These are phyloP conservation scores for Cryptocephalus primarius DNA, from an alignment of 2,888 invertebrate genomes.

Conservation along the genomic window DNA sequence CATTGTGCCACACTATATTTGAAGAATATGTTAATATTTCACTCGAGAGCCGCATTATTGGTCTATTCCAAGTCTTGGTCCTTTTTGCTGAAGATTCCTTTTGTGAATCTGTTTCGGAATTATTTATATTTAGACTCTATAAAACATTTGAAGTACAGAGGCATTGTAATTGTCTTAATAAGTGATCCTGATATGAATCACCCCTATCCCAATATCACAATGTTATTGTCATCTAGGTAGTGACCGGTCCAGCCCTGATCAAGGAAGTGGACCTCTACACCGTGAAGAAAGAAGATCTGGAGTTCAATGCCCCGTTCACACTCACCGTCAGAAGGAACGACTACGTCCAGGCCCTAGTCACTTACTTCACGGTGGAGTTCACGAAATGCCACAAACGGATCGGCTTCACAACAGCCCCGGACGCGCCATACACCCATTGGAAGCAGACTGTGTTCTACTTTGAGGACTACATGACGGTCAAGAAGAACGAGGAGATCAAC, in stretches of 20 bases:
- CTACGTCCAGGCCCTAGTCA: conserved; percentile 95
- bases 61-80: too few relatives aligned
- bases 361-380: conserved; percentile 99
- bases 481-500: conserved; percentile 86
- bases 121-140: too few relatives aligned
- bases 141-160: too few relatives aligned
- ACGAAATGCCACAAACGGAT: conserved; percentile 97
- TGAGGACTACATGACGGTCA: conserved; percentile 93
- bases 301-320: conserved; percentile 81
- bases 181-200: too few relatives aligned
- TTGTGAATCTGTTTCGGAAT: too few relatives aligned
- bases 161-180: too few relatives aligned
- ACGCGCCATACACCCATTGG: conserved; percentile 98
- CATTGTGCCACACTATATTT: too few relatives aligned
- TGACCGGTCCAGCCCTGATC: conserved; percentile 86
- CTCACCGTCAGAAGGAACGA: conserved; percentile 77
- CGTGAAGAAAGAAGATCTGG: conserved; percentile 88
- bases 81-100: too few relatives aligned
- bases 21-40: too few relatives aligned
- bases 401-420: conserved; percentile 97
- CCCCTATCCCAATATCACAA: too few relatives aligned
- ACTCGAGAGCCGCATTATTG: too few relatives aligned
- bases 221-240: conserved; percentile 38
- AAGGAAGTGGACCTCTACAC: conserved; percentile 98
- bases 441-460: conserved; percentile 97